Base-by-base conservation (phyloP, 1,140 invertebrate genomes). In the Cataglyphis hispanica region DNA sequence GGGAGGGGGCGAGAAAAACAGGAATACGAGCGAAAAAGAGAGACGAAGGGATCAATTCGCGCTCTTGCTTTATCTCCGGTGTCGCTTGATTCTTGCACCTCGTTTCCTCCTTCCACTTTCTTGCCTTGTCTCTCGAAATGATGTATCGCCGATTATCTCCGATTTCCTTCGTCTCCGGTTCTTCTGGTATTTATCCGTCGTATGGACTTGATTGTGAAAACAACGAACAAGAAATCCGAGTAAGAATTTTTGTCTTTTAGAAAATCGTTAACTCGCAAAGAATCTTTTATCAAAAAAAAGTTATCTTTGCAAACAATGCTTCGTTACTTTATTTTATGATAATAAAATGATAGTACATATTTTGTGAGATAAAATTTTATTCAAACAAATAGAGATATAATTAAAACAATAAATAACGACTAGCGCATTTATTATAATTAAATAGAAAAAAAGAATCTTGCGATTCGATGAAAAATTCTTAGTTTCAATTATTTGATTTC, bases 21-120 rank as follows among this genome's bases (percentile, higher is more conserved):
- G 72, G 80, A 77, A 61, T 61, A 66, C 19, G 87, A 70, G 22
- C 31, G 67, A 56, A 50, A 50, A 16, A 46, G 43, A 50, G 46
- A 13, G 46, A n/a, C n/a, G n/a, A 50, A 69, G 63, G 34, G 78
- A 88, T 66, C 64, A 77, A 86, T 85, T 76, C 16, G 19, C 37
- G n/a, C 13, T 46, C n/a, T 70, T 25, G 31, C 60, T 56, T 83
- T 66, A 77, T 67, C 61, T 66, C 70, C 80, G 7, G 66, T 72
- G 75, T 72, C 86, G 66, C 67, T 77, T 27, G 58, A 74, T 84
- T 87, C 60, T 74, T 66, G 50, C 50, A n/a, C 22, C 46, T 81
- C 50, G 50, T 25, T 56, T 70, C 31, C 77, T 56, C 34, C 66
- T 66, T 31, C 25, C 13, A 46, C 19, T 50, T 66, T 81, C 78